Conservation (phyloP, 2,797 vertebrate species). For the Arnoldichthys spilopterus region DNA sequence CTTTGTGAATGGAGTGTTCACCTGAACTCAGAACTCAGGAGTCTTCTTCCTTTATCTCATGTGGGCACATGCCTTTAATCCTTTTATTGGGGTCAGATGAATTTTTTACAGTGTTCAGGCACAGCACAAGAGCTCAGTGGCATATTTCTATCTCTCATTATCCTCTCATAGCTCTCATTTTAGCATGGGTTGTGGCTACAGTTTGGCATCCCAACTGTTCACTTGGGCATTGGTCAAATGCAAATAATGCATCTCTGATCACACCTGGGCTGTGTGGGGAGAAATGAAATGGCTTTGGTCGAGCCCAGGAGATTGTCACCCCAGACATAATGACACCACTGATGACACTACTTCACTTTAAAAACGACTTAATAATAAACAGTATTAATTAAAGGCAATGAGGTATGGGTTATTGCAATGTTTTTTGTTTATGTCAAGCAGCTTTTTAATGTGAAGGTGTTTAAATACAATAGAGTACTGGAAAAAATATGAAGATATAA, state of each 20-base stretch:
- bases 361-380: neutral
- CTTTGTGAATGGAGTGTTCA: neutral
- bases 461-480: neutral
- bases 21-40: conserved; percentile 18
- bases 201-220: conserved; percentile 3
- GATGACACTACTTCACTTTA: neutral
- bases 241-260: conserved; percentile 9
- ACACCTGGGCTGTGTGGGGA: neutral
- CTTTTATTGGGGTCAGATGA: conserved; percentile 38
- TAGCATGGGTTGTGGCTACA: neutral
- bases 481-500: neutral
- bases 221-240: conserved; percentile 28
- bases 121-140: conserved; percentile 9
- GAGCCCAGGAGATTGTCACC: neutral
- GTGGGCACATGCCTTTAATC: conserved; percentile 11
- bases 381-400: neutral
- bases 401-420: neutral
- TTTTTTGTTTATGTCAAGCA: neutral
- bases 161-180: conserved; percentile 15
- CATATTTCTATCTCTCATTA: conserved; percentile 37
- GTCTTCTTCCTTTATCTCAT: neutral
- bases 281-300: neutral
- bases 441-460: neutral
- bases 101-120: conserved; percentile 35
- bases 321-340: too few species aligned